phyloP scores from a whole-genome alignment of 2,797 vertebrate species.

The Selene dorsalis region DNA sequence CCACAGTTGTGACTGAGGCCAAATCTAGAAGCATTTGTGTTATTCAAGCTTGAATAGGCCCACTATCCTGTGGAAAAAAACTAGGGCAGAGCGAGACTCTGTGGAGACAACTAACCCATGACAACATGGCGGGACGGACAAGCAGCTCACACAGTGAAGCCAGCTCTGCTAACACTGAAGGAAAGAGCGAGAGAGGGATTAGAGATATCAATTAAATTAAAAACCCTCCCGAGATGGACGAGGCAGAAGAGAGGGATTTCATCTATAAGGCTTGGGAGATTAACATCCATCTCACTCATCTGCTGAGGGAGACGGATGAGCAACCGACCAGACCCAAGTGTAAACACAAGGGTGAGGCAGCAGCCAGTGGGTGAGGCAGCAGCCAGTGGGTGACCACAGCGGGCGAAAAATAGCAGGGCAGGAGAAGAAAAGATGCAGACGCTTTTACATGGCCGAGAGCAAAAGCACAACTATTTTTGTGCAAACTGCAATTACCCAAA shows the following conservation, averaged over 20 bases:
- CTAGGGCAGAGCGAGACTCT: slow-evolving; percentile 30
- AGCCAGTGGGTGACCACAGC: slow-evolving; percentile 52
- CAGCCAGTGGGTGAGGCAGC: slow-evolving; percentile 55
- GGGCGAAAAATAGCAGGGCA: slow-evolving; percentile 57
- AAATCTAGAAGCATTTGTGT: slow-evolving; percentile 44
- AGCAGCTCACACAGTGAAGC: slow-evolving; percentile 12
- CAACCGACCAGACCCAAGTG: slow-evolving; percentile 48
- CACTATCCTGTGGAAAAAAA: slow-evolving; percentile 46
- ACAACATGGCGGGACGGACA: slow-evolving; percentile 25
- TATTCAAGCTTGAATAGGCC: slow-evolving; percentile 41
- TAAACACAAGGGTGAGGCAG: slow-evolving; percentile 65
- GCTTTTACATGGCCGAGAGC: slow-evolving; percentile 3
- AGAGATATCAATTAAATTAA: slow-evolving; percentile 56
- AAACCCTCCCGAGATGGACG: slow-evolving; percentile 28
- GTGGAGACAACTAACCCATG: slow-evolving; percentile 23
- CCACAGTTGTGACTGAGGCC: slow-evolving; percentile 13
- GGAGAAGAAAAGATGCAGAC: slow-evolving; percentile 27
- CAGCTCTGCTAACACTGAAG: neutral
- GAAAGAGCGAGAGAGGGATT: slow-evolving; percentile 40
- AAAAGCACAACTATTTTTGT: slow-evolving; percentile 39
- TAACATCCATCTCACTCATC: slow-evolving; percentile 49
- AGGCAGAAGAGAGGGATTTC: slow-evolving; percentile 56
- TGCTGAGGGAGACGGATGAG: slow-evolving; percentile 47
- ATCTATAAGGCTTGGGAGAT: slow-evolving; percentile 53
- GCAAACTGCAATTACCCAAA: slow-evolving; percentile 32